Evolutionary conservation across 2,113 vertebrate species (phyloP).

Genomic region (Nothoprocta perdicaria): DNA sequence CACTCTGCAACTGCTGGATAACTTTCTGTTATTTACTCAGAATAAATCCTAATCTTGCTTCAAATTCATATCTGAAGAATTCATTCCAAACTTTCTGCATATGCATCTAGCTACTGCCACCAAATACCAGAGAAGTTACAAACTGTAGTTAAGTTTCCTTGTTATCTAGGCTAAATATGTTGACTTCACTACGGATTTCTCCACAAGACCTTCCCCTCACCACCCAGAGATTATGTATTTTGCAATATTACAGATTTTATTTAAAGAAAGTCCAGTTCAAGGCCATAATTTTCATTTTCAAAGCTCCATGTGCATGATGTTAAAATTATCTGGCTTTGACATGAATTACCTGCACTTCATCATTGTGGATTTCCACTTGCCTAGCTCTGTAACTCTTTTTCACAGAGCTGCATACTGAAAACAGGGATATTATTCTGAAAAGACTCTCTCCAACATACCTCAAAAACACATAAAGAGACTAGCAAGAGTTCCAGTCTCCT

Average conservation of each 20-base stretch:
- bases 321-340: constrained; percentile 17
- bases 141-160: constrained; percentile 14
- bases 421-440: neutral
- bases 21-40: constrained; percentile 40
- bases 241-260: constrained; percentile 31
- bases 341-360: neutral
- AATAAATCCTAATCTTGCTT: constrained; percentile 50
- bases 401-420: neutral
- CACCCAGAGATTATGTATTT: constrained; percentile 44
- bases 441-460: neutral
- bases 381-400: neutral
- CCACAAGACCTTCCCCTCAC: neutral
- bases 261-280: constrained; percentile 39
- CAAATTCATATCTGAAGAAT: constrained; percentile 63
- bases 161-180: constrained; percentile 51
- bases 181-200: constrained; percentile 39
- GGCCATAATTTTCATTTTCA: constrained; percentile 35
- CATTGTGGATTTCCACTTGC: neutral
- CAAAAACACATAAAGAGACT: neutral
- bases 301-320: neutral
- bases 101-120: constrained; percentile 35
- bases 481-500: neutral
- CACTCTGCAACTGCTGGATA: neutral
- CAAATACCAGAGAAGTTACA: constrained; percentile 25
- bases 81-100: constrained; percentile 36